Conservation (phyloP, 1,140 invertebrate species). For the Drosophila eugracilis region DNA sequence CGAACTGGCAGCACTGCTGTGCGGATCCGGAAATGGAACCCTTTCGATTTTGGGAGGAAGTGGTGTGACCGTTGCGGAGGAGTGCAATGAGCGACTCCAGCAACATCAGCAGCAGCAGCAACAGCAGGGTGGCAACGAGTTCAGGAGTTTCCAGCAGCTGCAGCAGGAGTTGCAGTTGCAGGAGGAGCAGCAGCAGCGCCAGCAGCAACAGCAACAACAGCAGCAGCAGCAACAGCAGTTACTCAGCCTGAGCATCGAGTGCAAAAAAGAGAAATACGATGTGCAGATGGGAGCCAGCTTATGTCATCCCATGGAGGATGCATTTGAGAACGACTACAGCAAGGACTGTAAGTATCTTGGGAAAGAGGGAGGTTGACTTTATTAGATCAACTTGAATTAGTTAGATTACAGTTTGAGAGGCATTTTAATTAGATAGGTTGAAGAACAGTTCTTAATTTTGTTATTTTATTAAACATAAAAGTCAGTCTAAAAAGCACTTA, state of each 20-base stretch:
- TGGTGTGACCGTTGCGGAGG: constrained; percentile 38
- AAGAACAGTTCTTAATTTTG: too few species aligned
- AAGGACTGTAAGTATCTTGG: constrained; percentile 81
- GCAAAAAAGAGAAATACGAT: constrained; percentile 81
- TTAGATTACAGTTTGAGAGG: too few species aligned
- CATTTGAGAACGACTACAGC: constrained; percentile 81
- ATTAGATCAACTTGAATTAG: too few species aligned
- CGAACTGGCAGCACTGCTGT: constrained; percentile 75
- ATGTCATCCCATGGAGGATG: constrained; percentile 78
- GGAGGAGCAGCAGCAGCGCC: constrained; percentile 49
- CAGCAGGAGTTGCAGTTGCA: constrained; percentile 61
- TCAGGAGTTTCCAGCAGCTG: constrained; percentile 62
- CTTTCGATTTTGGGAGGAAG: constrained; percentile 65
- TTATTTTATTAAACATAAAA: too few species aligned
- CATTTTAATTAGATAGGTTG: too few species aligned
- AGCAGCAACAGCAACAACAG: constrained; percentile 38
- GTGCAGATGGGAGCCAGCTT: constrained; percentile 59
- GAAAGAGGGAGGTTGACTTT: too few species aligned
- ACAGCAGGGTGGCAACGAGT: constrained; percentile 40
- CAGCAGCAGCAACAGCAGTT: constrained; percentile 68
- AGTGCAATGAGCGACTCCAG: constrained; percentile 47
- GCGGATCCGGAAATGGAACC: constrained; percentile 70
- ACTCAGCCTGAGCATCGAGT: constrained; percentile 73
- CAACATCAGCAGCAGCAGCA: constrained; percentile 47
- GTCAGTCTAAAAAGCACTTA: neutral